phyloP scores from a whole-genome alignment of 2,888 invertebrate genomes.

The Siphlonurus alternatus region DNA sequence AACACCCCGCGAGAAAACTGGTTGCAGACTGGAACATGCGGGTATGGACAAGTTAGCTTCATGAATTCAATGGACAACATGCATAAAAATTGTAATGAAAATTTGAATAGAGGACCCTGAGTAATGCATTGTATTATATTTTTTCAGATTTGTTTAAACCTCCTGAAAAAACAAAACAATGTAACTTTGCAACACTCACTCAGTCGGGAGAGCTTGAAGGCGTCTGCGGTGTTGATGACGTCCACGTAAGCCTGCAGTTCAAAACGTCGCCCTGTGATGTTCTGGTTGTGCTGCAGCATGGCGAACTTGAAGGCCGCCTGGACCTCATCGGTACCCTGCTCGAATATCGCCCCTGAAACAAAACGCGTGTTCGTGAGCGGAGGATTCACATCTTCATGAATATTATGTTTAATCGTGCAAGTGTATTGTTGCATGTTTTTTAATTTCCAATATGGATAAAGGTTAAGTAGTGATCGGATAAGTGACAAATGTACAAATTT shows the following conservation, averaged over 20 bases:
- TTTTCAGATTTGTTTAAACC: no score
- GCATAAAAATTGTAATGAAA: no score
- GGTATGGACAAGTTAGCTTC: constrained; percentile 20
- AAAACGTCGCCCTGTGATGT: constrained; percentile 57
- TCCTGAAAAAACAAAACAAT: no score
- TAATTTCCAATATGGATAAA: no score
- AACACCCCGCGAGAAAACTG: constrained; percentile 80
- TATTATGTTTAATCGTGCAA: no score
- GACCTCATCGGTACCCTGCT: constrained; percentile 80
- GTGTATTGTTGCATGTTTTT: no score
- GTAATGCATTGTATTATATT: no score
- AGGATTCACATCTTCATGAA: constrained; percentile 2
- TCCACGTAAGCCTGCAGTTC: constrained; percentile 80
- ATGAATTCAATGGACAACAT: no score
- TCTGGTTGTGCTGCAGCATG: constrained; percentile 70
- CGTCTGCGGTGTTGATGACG: constrained; percentile 83
- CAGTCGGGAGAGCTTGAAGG: constrained; percentile 76
- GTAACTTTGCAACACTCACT: constrained; percentile 65
- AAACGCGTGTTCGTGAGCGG: constrained; percentile 7
- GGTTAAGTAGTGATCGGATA: no score
- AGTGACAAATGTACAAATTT: no score
- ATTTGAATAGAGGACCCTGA: no score
- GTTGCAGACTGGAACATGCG: constrained; percentile 60
- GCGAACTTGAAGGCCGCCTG: constrained; percentile 87
- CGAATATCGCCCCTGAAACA: constrained; percentile 73